phyloP scores from a whole-genome alignment of 2,888 invertebrate genomes.

The Conchocele bisecta region DNA sequence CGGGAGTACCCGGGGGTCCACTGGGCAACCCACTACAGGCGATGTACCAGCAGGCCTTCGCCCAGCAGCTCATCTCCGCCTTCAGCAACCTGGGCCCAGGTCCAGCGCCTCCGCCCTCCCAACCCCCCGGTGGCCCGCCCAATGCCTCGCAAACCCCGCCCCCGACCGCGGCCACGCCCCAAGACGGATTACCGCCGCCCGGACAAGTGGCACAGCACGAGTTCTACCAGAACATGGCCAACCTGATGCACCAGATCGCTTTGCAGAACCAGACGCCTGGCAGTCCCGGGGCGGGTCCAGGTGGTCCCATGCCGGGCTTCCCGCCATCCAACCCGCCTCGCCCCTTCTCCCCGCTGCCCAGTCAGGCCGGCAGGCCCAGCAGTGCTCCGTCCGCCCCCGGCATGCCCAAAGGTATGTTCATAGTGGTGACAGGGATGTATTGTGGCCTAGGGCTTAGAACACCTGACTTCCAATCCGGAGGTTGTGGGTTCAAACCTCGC shows the following conservation, averaged over 20 bases:
- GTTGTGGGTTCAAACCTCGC: no score
- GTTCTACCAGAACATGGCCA: constrained; percentile 63
- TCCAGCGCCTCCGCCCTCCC: constrained; percentile 21
- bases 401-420: constrained; percentile 73
- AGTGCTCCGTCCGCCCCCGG: constrained; percentile 78
- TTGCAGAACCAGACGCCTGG: constrained; percentile 57
- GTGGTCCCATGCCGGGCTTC: constrained; percentile 49
- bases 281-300: constrained; percentile 44
- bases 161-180: constrained; percentile 28
- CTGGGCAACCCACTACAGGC: constrained; percentile 43
- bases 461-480: no score
- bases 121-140: constrained; percentile 5
- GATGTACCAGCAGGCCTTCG: constrained; percentile 64
- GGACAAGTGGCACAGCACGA: constrained; percentile 57
- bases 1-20: constrained; percentile 17
- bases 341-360: constrained; percentile 71
- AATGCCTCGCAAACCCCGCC: constrained; percentile 35
- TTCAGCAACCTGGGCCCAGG: constrained; percentile 46
- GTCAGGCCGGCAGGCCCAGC: constrained; percentile 74
- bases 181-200: constrained; percentile 56
- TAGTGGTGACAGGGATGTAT: no score
- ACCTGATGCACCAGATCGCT: constrained; percentile 63
- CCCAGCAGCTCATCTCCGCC: constrained; percentile 60
- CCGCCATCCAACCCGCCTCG: constrained; percentile 57
- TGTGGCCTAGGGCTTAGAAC: no score